These are phyloP conservation scores for Gymnobelideus leadbeateri DNA, from an alignment of 2,113 vertebrate species.

Conservation along the genomic window DNA sequence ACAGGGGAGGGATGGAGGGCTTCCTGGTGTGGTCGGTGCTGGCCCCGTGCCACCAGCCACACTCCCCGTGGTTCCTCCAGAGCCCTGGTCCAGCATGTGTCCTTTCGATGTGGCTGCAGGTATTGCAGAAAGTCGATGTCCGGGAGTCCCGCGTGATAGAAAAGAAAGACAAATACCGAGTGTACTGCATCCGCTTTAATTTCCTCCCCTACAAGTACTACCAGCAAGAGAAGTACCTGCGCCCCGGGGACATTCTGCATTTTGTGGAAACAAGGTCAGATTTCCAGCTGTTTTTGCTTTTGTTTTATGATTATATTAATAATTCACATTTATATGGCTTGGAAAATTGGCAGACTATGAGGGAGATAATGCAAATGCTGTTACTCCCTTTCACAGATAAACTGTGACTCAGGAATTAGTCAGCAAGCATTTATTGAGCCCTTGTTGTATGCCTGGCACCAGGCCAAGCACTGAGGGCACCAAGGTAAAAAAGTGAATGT, in stretches of 20 bases:
- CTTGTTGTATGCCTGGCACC: no score
- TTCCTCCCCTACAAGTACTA: constrained; percentile 91
- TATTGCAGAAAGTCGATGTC: constrained; percentile 93
- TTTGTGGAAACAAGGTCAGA: constrained; percentile 94
- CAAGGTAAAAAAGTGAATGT: not conserved
- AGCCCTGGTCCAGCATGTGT: not conserved
- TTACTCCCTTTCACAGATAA: not conserved
- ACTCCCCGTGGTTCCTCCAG: not conserved
- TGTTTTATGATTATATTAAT: not conserved
- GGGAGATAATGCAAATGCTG: not conserved
- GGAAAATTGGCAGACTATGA: not conserved
- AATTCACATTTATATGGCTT: not conserved
- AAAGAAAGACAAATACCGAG: constrained; percentile 81
- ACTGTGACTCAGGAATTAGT: not conserved
- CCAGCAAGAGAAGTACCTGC: constrained; percentile 90
- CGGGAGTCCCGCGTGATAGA: constrained; percentile 86
- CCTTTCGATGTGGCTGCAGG: constrained; percentile 81
- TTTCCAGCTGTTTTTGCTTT: not conserved
- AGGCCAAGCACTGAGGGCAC: not conserved
- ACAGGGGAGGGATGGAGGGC: no score
- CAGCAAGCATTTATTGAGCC: no score
- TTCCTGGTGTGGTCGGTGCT: not conserved
- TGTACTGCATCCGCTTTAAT: constrained; percentile 90
- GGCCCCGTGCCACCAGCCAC: not conserved
- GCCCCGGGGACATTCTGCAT: constrained; percentile 88